Base-by-base conservation (phyloP, 2,797 vertebrate genomes). In the Chaetodon trifasciatus region DNA sequence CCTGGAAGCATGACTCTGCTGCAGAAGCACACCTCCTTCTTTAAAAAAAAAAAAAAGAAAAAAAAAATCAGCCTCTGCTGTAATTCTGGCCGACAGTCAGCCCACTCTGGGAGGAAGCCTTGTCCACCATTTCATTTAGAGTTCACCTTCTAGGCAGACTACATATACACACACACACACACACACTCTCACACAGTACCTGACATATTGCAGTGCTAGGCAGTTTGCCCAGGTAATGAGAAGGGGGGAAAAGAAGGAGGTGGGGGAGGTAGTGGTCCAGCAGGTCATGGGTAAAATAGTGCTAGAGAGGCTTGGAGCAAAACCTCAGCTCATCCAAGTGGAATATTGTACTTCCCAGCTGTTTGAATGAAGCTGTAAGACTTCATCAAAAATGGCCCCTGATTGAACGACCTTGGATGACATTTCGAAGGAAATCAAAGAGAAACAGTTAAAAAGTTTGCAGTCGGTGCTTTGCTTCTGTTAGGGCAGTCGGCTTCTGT, bases 141-240 rank as follows among this genome's bases (percentile, higher is more conserved):
- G 83, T 88, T 92, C 87, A 89, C 80, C 84, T 86, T 80, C 82
- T 8, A 82, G 82, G 78, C 76, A 62, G 40, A 71, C 76, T 44
- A 56, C 56, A 57, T 50, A 37, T 40, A 49, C 50, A 63, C 49
- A 37, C 42, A 64, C 28, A 74, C 70, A 61, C 73, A 69, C 70
- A 62, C 70, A 74, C 66, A 60, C 42, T 9, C 42, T 9, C 42
- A 44, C 42, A 56, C 50, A 23, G 4, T 46, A 37, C 16, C 78
- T 89, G 89, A 89, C 82, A 91, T 72, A 88, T 63, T 92, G 91
- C 91, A 76, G 84, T 5, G 77, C 55, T 78, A 66, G 82, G 89
- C 90, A 86, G 77, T 89, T 88, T 87, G 70, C 70, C 46, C 86
- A 79, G 79, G 81, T 93, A 93, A 90, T 90, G 80, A 88, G 82